phyloP scores from a whole-genome alignment of 2,113 vertebrate species.

The Natator depressus region DNA sequence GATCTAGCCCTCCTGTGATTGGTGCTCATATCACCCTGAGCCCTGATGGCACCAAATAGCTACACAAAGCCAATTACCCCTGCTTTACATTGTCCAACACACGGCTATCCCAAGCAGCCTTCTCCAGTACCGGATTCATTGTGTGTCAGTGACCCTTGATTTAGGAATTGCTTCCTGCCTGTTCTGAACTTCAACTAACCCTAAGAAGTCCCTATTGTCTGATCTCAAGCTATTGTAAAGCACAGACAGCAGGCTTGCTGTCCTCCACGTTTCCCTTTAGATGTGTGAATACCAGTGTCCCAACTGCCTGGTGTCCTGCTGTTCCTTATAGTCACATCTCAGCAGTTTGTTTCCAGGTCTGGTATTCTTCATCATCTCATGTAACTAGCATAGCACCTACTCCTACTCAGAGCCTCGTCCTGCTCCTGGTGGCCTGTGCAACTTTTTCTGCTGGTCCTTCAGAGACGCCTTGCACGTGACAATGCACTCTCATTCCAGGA shows the following conservation, averaged over 20 bases:
- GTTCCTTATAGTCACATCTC: background rate
- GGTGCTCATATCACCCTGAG: background rate
- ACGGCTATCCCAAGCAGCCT: background rate
- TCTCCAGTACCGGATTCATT: background rate
- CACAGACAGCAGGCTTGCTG: background rate
- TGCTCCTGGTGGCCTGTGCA: accelerated
- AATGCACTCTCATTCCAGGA: background rate
- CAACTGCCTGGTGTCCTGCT: background rate
- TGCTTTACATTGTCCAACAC: background rate
- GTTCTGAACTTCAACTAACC: background rate
- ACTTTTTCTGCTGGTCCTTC: background rate
- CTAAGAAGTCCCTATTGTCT: background rate
- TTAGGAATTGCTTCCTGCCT: background rate
- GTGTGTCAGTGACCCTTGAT: background rate
- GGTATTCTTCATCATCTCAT: accelerated
- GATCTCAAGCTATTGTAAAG: background rate
- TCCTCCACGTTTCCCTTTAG: background rate
- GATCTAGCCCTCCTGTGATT: background rate
- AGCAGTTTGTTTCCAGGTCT: background rate
- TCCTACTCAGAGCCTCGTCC: background rate
- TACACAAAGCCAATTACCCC: background rate
- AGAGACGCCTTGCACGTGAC: background rate
- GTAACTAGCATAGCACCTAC: accelerated
- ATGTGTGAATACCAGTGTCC: background rate
- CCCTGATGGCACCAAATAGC: background rate